Evolutionary conservation across 1,140 invertebrate genomes (phyloP), one percentile per base, ranked within the genome.

Genomic region (Bilobella aurantiaca): DNA sequence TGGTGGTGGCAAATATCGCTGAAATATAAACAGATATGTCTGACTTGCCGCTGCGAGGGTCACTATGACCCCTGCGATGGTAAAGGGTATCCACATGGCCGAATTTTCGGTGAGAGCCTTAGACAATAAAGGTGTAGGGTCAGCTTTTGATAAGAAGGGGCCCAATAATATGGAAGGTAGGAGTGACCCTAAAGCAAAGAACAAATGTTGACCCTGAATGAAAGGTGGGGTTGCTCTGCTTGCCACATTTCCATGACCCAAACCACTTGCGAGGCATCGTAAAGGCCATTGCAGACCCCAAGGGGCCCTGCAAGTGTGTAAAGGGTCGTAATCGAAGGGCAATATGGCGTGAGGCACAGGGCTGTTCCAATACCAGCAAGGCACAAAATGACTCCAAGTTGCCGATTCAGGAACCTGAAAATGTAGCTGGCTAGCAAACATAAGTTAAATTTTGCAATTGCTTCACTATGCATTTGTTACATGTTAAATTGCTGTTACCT

Each of bases 201-300:
- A 42, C 29, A 67, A 67, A 30, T 67, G 60, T 34, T 63, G 62
- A 37, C 23, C 21, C 60, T 67, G 66, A 29, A 67, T 37, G 32
- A 59, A 67, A 2, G 53, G 61, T 5, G 27, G 29, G 8, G 62
- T 56, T 23, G 63, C 37, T 3, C 46, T 57, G n/a, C n/a, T 23
- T 63, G 62, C 66, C 62, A 64, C 56, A 67, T 63, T 59, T 67
- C 66, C 27, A 67, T 21, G 34, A 67, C 64, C 66, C 66, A 68
- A 2, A 64, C 66, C 27, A 68, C 21, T 58, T 68, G 62, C 3
- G 62, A 23, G 1, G 47, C 56, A 46, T 68, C 66, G 32, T 64
- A 68, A 16, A 23, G 25, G 2, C 66, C 66, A 1, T 58, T 37
- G 14, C 31, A 34, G n/a, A 65, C 18, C 3, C 64, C 64, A 8